Evolutionary conservation across 2,888 invertebrate genomes (phyloP).

Genomic region (Gasteruption jaculator): DNA sequence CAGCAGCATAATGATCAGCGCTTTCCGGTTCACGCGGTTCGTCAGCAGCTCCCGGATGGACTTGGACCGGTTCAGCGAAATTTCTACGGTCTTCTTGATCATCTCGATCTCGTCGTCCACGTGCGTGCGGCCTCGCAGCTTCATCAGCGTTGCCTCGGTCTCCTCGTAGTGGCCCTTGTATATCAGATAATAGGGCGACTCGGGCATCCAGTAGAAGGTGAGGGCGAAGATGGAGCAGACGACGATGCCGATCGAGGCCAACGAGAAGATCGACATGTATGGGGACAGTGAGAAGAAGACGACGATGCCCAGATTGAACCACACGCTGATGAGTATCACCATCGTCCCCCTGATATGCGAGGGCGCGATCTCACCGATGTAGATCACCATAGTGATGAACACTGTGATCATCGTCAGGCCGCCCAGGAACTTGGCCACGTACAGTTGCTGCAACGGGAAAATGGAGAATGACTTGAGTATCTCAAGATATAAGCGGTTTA

Average conservation of each 20-base stretch:
- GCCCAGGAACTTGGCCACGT: conserved; percentile 28
- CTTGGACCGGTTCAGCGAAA: too few species aligned
- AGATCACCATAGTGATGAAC: conserved; percentile 28
- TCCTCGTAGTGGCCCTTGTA: conserved; percentile 40
- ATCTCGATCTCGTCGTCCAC: conserved; percentile 55
- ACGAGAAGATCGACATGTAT: conserved; percentile 28
- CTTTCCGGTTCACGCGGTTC: conserved; percentile 38
- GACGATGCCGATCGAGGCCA: conserved; percentile 36
- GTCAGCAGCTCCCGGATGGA: conserved; percentile 31
- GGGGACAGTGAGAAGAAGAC: conserved; percentile 34
- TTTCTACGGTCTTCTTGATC: conserved; percentile 19
- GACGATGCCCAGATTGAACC: conserved; percentile 47
- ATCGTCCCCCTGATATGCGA: conserved; percentile 55
- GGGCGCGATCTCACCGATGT: conserved; percentile 35
- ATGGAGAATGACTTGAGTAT: background rate
- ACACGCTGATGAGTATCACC: conserved; percentile 58
- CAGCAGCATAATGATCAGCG: conserved; percentile 47
- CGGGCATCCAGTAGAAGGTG: conserved; percentile 51
- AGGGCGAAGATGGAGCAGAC: conserved; percentile 43
- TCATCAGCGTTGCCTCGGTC: conserved; percentile 49
- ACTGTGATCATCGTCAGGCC: conserved; percentile 29
- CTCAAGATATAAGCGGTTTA: background rate
- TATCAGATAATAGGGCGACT: conserved; percentile 52
- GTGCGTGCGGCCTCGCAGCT: conserved; percentile 50
- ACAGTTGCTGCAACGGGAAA: conserved; percentile 26